phyloP scores from a whole-genome alignment of 2,797 vertebrate species.

The Gallinago nigripennis region DNA sequence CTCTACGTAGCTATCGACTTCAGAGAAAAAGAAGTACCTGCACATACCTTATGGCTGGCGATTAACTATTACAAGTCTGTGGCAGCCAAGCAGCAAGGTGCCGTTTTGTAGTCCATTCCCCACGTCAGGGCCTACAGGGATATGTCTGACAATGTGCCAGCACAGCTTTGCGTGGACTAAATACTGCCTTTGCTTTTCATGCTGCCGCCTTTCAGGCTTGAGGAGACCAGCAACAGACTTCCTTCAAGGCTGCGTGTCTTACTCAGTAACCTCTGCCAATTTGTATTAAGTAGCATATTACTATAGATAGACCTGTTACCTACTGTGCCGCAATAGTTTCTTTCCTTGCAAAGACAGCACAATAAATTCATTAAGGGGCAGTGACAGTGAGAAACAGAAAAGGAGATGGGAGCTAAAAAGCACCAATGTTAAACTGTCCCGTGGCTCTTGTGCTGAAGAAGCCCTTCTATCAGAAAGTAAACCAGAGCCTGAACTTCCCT shows the following conservation, averaged over 20 bases:
- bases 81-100: accelerated
- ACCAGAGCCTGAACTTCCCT: neutral
- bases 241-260: neutral
- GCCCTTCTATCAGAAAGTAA: neutral
- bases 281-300: neutral
- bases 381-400: neutral
- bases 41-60: neutral
- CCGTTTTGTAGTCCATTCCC: neutral
- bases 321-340: neutral
- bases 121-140: no score
- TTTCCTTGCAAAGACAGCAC: neutral
- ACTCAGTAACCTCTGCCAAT: neutral
- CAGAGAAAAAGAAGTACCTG: neutral
- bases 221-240: neutral
- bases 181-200: neutral
- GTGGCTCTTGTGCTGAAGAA: neutral
- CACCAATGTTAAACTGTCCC: neutral
- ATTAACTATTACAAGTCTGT: neutral
- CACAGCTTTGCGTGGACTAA: neutral
- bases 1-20: accelerated
- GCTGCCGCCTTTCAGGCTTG: neutral
- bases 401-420: neutral
- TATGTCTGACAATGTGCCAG: neutral
- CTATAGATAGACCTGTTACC: neutral
- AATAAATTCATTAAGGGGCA: neutral